phyloP scores from a whole-genome alignment of 1,140 invertebrate species.

The Drosophila tsacasi region DNA sequence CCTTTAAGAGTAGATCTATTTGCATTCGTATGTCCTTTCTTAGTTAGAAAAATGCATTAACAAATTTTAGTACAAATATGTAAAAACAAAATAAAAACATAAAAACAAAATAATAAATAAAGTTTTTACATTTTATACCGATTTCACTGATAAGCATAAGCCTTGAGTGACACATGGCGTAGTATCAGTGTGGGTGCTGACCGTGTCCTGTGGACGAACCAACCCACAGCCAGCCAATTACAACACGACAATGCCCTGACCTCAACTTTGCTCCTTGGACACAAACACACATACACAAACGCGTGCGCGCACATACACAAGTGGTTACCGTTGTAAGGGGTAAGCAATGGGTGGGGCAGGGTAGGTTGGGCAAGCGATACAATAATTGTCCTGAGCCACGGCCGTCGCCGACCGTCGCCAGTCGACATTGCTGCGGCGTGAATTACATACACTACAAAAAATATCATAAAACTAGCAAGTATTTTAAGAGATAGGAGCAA shows the following conservation, averaged over 20 bases:
- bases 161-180: constrained; percentile 19
- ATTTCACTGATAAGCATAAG: not conserved
- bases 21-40: not conserved
- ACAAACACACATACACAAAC: constrained; percentile 4
- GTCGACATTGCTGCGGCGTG: constrained; percentile 74
- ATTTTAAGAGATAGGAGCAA: not conserved
- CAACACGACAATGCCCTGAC: constrained; percentile 46
- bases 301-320: constrained; percentile 1
- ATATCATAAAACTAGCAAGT: not conserved
- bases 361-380: constrained; percentile 67
- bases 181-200: constrained; percentile 16
- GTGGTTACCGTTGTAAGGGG: constrained; percentile 38
- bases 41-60: not conserved
- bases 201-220: constrained; percentile 25
- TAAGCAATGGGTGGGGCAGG: constrained; percentile 20
- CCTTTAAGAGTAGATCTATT: not conserved
- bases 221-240: constrained; percentile 39
- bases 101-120: not conserved
- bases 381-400: constrained; percentile 79
- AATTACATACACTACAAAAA: constrained; percentile 56
- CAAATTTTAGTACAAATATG: not conserved
- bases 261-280: constrained; percentile 32
- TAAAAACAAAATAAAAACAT: not conserved
- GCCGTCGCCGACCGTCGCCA: constrained; percentile 38
- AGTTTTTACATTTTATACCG: not conserved